Conservation (phyloP, 1,140 invertebrate species). For the Telenomus remus region DNA sequence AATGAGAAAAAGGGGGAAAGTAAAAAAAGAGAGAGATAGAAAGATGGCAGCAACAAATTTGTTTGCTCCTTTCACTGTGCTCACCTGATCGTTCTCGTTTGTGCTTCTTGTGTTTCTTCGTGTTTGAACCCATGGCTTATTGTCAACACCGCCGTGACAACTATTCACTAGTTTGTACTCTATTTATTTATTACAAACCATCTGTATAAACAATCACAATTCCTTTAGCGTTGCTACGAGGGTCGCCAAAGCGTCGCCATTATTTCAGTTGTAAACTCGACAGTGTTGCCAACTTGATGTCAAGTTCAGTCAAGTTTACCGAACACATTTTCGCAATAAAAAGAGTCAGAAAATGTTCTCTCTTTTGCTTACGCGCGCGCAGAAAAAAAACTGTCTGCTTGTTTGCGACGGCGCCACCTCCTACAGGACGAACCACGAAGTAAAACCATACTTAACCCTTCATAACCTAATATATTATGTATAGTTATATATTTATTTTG, state of each 20-base stretch:
- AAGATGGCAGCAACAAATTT: conserved; percentile 26
- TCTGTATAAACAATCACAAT: conserved; percentile 13
- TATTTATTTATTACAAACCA: background rate
- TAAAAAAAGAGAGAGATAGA: conserved; percentile 1
- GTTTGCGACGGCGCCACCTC: too few species aligned
- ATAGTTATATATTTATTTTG: too few species aligned
- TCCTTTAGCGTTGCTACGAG: background rate
- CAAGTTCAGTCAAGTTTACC: too few species aligned
- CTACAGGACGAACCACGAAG: too few species aligned
- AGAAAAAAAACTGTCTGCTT: too few species aligned
- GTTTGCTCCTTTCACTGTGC: conserved; percentile 41
- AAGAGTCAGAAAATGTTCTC: too few species aligned
- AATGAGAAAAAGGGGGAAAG: background rate
- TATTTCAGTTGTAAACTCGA: conserved; percentile 2
- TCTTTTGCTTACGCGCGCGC: too few species aligned
- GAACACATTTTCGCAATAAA: too few species aligned
- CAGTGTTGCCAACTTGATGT: background rate
- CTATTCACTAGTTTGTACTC: conserved; percentile 22
- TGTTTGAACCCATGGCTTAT: conserved; percentile 71
- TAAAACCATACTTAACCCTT: too few species aligned
- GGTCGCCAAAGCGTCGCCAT: conserved; percentile 15
- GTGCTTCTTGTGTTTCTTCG: conserved; percentile 85
- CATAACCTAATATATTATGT: too few species aligned
- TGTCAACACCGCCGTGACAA: conserved; percentile 40
- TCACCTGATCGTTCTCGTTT: conserved; percentile 82